A percentile compares a stretch with the other conserved stretches of the same genome.
Conservation (phyloP, 2,888 invertebrate genomes). For the Cryptocheilus praepositus region DNA sequence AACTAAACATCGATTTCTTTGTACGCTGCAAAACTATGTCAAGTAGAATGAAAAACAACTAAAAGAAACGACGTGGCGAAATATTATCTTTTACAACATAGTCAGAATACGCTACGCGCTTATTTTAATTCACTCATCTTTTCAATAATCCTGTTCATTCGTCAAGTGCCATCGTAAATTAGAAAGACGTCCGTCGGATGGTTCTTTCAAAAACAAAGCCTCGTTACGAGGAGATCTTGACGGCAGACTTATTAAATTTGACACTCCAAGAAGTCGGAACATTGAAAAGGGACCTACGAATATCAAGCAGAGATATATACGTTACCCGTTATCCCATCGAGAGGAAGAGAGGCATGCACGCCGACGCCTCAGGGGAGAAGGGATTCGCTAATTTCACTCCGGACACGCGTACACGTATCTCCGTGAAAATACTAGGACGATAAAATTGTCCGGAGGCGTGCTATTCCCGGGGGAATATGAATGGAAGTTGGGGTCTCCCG, state of each 20-base stretch:
- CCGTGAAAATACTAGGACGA: constrained; percentile 46
- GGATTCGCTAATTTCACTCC: constrained; percentile 70
- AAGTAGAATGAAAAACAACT: too few relatives aligned
- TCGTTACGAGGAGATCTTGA: constrained; percentile 20
- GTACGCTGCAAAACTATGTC: too few relatives aligned
- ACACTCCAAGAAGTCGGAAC: constrained; percentile 74
- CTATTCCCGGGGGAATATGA: constrained; percentile 43
- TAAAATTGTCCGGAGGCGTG: constrained; percentile 43
- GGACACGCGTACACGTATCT: constrained; percentile 52
- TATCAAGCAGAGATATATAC: constrained; percentile 45
- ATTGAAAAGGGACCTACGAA: constrained; percentile 70
- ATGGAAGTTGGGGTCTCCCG: too few relatives aligned
- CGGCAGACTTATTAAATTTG: constrained; percentile 71
- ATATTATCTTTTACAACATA: constrained; percentile 19
- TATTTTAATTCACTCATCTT: neutral
- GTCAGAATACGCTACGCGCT: constrained; percentile 1
- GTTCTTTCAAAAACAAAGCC: constrained; percentile 21
- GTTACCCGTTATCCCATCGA: constrained; percentile 39
- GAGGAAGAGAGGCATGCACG: constrained; percentile 35
- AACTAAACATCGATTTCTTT: too few relatives aligned
- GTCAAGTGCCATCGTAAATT: too few relatives aligned
- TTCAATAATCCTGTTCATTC: too few relatives aligned
- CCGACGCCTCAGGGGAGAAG: constrained; percentile 63
- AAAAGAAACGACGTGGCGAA: neutral
- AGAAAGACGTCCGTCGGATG: constrained; percentile 17